phyloP scores from a whole-genome alignment of 1,140 invertebrate genomes.

The Brachionus sp. region DNA sequence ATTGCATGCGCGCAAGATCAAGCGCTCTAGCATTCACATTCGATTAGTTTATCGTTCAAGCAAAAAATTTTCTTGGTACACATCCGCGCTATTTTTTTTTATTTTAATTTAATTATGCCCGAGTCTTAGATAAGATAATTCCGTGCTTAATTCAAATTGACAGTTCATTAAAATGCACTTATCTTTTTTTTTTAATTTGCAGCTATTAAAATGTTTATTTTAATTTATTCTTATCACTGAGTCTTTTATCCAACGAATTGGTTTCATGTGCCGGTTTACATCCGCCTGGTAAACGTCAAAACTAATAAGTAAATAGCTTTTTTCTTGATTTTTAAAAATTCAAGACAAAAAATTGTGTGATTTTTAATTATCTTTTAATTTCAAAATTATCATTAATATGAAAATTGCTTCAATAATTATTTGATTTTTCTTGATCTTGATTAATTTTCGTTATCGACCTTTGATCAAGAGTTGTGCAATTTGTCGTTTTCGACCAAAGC shows the following conservation, averaged over 20 bases:
- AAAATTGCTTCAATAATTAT: no score
- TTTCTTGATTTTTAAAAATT: neutral
- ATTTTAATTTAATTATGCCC: neutral
- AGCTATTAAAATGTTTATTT: neutral
- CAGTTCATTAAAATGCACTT: slow-evolving; percentile 40
- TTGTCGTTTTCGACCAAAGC: neutral
- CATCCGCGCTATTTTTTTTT: neutral
- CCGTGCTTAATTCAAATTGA: neutral
- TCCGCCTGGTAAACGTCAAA: neutral
- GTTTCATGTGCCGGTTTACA: neutral
- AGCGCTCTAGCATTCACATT: neutral
- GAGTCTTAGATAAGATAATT: slow-evolving; percentile 19
- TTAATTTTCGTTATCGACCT: no score
- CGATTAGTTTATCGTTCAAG: slow-evolving; percentile 6
- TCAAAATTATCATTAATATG: no score
- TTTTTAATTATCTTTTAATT: neutral
- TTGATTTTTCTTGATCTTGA: no score
- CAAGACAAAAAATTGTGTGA: no score
- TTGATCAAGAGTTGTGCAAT: neutral
- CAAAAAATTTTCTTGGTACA: neutral
- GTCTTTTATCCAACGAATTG: neutral
- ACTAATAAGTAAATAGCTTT: neutral
- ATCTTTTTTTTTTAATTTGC: neutral
- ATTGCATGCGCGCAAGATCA: slow-evolving; percentile 1
- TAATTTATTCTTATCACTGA: neutral